phyloP scores from a whole-genome alignment of 1,140 invertebrate genomes.

The Ips nitidus region DNA sequence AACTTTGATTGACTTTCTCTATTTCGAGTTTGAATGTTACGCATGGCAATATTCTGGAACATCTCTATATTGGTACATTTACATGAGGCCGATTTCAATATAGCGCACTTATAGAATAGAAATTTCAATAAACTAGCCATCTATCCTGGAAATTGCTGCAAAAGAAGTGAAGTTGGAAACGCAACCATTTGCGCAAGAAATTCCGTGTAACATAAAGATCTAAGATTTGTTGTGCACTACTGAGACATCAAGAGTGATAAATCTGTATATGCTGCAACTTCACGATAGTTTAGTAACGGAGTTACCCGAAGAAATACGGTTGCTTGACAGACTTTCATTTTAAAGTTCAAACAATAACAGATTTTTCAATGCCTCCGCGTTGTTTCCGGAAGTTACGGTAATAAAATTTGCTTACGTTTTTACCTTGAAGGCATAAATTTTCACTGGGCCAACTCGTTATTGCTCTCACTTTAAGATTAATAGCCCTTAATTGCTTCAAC shows the following conservation, averaged over 20 bases:
- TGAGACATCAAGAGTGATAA: slow-evolving; percentile 21
- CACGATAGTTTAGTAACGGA: slow-evolving; percentile 10
- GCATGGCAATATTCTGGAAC: no score
- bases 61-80: no score
- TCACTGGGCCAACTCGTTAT: not conserved
- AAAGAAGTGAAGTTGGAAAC: slow-evolving; percentile 9
- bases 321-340: slow-evolving; percentile 15
- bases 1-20: no score
- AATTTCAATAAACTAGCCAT: slow-evolving; percentile 1
- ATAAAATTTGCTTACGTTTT: slow-evolving; percentile 18
- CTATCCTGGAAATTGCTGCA: slow-evolving; percentile 4
- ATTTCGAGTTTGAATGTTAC: no score
- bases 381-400: slow-evolving; percentile 1
- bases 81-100: no score
- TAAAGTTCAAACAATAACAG: slow-evolving; percentile 20
- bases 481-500: not conserved
- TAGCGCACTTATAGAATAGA: no score
- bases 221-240: slow-evolving; percentile 15
- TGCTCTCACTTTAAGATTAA: not conserved
- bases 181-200: slow-evolving; percentile 12
- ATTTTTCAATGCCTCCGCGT: slow-evolving; percentile 14
- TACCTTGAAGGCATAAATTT: not conserved
- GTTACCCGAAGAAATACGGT: slow-evolving; percentile 8
- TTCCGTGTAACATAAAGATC: slow-evolving; percentile 13
- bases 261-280: slow-evolving; percentile 15